phyloP scores from a whole-genome alignment of 2,888 invertebrate genomes.

The Nymphalis urticae region DNA sequence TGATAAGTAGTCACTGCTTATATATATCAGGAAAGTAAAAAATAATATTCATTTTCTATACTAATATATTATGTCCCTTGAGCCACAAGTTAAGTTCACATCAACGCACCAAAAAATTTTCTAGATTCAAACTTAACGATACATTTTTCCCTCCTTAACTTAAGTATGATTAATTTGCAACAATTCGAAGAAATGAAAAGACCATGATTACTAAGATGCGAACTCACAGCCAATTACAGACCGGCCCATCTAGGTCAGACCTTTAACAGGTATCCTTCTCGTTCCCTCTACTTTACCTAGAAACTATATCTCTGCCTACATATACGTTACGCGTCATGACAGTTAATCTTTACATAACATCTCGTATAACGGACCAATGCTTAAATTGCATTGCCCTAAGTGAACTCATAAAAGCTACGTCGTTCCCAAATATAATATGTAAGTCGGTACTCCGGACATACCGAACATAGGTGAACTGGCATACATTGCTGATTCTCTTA shows the following conservation, averaged over 20 bases:
- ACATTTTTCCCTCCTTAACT: neutral
- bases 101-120: too few relatives aligned
- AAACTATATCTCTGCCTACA: conserved; percentile 2
- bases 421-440: conserved; percentile 13
- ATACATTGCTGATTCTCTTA: conserved; percentile 19
- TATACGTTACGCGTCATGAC: conserved; percentile 12
- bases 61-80: too few relatives aligned
- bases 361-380: conserved; percentile 16
- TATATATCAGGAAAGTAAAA: neutral
- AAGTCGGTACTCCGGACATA: conserved; percentile 25
- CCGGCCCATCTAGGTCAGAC: neutral
- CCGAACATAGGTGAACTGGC: conserved; percentile 23
- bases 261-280: neutral
- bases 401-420: conserved; percentile 19
- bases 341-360: conserved; percentile 3
- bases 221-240: neutral
- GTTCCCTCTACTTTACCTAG: conserved; percentile 1
- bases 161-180: neutral
- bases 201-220: neutral
- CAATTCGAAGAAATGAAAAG: neutral
- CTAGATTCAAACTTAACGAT: neutral
- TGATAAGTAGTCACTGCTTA: neutral
- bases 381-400: conserved; percentile 18
- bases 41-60: too few relatives aligned
- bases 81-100: neutral